These are phyloP conservation scores for Trididemnum clinides DNA, from an alignment of 23 tunicate genomes.

Conservation along the genomic window DNA sequence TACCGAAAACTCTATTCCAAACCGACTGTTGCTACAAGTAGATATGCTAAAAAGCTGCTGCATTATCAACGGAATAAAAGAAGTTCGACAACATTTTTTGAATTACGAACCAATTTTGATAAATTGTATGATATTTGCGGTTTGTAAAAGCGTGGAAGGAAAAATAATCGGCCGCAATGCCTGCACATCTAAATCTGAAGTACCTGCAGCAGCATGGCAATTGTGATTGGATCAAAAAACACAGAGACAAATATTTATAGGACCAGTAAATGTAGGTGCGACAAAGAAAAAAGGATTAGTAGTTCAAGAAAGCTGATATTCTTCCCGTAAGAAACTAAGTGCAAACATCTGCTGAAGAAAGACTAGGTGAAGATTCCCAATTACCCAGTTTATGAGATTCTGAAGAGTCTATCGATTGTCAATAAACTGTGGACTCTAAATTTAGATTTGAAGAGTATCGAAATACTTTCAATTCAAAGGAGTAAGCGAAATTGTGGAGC, in stretches of 20 bases:
- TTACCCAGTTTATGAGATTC: neutral
- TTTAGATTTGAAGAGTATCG: neutral
- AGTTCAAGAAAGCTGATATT: neutral
- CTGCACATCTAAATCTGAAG: slow-evolving; percentile 1
- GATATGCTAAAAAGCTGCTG: neutral
- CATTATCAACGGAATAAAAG: too few relatives aligned
- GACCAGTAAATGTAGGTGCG: neutral
- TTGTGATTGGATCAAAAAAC: too few relatives aligned
- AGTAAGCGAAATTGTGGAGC: neutral
- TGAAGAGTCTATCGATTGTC: neutral
- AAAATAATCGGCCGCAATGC: neutral
- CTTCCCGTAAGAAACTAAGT: neutral
- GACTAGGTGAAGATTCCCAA: neutral
- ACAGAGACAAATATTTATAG: neutral
- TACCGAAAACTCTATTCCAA: neutral
- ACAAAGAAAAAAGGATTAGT: slow-evolving; percentile 2
- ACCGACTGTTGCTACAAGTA: neutral
- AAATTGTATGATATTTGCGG: too few relatives aligned
- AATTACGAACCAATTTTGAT: too few relatives aligned
- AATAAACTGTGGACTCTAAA: neutral
- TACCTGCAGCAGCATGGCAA: too few relatives aligned
- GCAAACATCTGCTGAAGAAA: neutral
- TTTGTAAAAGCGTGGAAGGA: too few relatives aligned
- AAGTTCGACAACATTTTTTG: too few relatives aligned
- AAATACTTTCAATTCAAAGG: neutral